Conservation (phyloP, 2,797 vertebrate genomes). For the Austrolebias charrua region DNA sequence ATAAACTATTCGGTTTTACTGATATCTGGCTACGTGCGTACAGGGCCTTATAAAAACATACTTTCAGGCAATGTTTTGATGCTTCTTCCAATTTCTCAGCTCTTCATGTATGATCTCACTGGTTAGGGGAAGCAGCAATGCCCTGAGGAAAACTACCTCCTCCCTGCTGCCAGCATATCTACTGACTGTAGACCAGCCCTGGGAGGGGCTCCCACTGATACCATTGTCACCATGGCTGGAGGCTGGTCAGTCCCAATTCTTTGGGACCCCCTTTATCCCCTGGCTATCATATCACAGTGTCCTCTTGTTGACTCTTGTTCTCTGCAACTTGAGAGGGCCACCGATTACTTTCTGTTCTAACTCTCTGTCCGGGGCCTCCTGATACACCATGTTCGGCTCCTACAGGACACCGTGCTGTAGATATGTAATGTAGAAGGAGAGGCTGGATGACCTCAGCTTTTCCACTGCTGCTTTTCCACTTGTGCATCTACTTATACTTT, state of each 20-base stretch:
- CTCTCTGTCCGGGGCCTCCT: slow-evolving; percentile 54
- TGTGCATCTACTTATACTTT: slow-evolving; percentile 38
- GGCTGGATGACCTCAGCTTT: slow-evolving; percentile 72
- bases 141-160: slow-evolving; percentile 61
- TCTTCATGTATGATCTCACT: slow-evolving; percentile 63
- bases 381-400: slow-evolving; percentile 64
- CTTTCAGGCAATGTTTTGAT: slow-evolving; percentile 49
- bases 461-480: slow-evolving; percentile 55
- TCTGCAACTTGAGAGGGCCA: slow-evolving; percentile 70
- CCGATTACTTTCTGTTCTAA: slow-evolving; percentile 60
- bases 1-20: no score
- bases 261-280: slow-evolving; percentile 50
- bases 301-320: slow-evolving; percentile 74
- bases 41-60: no score
- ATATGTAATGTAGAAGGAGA: slow-evolving; percentile 61
- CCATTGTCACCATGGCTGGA: slow-evolving; percentile 46
- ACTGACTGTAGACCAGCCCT: slow-evolving; percentile 48
- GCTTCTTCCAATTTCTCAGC: slow-evolving; percentile 21
- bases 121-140: slow-evolving; percentile 52
- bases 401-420: slow-evolving; percentile 60
- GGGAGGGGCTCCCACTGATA: slow-evolving; percentile 66
- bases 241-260: slow-evolving; percentile 52
- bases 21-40: no score
- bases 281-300: slow-evolving; percentile 73
- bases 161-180: slow-evolving; percentile 72